Percentiles rank a stretch among this genome's conserved stretches.
These are phyloP conservation scores for Candidula unifasciata DNA, from an alignment of 2,888 invertebrate species.

Conservation along the genomic window DNA sequence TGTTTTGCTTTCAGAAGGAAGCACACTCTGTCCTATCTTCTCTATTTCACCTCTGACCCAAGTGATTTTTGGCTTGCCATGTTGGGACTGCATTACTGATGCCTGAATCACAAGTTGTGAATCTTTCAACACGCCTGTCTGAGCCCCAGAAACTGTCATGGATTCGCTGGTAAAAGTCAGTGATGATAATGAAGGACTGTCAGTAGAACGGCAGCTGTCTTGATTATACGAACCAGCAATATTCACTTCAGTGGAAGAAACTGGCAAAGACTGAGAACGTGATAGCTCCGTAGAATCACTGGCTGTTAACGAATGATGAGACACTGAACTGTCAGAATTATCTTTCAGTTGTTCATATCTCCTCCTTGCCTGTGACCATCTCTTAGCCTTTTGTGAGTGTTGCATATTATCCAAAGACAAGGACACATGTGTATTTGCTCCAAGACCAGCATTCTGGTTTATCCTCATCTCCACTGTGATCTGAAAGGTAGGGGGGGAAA, in stretches of 20 bases:
- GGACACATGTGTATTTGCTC: constrained; percentile 56
- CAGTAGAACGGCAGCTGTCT: neutral
- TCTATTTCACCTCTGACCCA: constrained; percentile 22
- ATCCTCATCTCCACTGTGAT: constrained; percentile 62
- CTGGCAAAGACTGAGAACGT: neutral
- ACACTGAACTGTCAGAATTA: neutral
- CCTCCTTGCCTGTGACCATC: constrained; percentile 43
- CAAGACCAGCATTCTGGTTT: constrained; percentile 66
- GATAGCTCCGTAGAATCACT: no score
- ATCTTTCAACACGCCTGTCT: no score
- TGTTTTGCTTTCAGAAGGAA: neutral
- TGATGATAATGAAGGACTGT: neutral
- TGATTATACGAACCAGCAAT: neutral
- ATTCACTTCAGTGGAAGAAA: neutral
- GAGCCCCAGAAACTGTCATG: neutral
- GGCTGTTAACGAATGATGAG: neutral
- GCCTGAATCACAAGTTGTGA: neutral
- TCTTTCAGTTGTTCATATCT: constrained; percentile 24
- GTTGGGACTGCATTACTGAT: neutral
- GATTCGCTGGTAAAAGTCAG: neutral
- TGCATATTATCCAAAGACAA: constrained; percentile 61
- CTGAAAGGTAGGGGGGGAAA: constrained; percentile 52
- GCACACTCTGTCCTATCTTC: neutral
- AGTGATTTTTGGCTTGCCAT: neutral
- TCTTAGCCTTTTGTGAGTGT: constrained; percentile 38